Percentiles rank a stretch among this genome's conserved stretches.
phyloP scores from a whole-genome alignment of 37 sponge, comb jelly and placozoan genomes.

The Haliclona indistincta region DNA sequence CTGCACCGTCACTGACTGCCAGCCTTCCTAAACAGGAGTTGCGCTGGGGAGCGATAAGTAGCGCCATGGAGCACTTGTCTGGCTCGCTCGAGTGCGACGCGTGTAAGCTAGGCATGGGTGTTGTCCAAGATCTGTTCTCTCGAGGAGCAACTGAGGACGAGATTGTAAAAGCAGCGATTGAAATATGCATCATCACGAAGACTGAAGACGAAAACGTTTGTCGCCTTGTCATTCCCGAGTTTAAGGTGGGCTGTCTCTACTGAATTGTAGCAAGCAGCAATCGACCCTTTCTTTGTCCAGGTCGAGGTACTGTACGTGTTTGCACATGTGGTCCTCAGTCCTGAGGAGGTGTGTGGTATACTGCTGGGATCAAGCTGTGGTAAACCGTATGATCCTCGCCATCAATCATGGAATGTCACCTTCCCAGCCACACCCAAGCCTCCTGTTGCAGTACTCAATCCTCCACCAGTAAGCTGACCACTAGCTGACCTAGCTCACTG shows the following conservation, averaged over 20 bases:
- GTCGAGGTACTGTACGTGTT: constrained; percentile 74
- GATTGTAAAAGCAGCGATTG: constrained; percentile 31
- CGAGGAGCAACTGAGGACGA: constrained; percentile 51
- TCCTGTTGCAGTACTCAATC: constrained; percentile 45
- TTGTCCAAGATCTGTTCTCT: constrained; percentile 29
- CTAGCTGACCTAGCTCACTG: too few species aligned
- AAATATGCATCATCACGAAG: constrained; percentile 45
- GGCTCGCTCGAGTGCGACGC: constrained; percentile 47
- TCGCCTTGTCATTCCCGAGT: constrained; percentile 49
- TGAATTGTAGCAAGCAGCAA: neutral
- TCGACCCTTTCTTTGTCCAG: constrained; percentile 6
- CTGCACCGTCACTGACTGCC: too few species aligned
- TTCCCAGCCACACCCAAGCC: constrained; percentile 69
- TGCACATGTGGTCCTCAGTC: constrained; percentile 44
- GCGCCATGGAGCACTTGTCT: too few species aligned
- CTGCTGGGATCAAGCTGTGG: constrained; percentile 75
- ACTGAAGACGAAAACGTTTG: constrained; percentile 75
- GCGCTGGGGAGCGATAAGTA: too few species aligned
- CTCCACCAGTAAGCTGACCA: constrained; percentile 51
- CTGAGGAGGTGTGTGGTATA: constrained; percentile 62
- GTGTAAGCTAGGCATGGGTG: constrained; percentile 44
- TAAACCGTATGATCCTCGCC: constrained; percentile 62
- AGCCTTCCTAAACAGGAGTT: too few species aligned
- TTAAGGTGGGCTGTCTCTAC: constrained; percentile 30
- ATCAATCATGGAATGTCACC: constrained; percentile 78